Conservation (phyloP, 1,140 invertebrate genomes). For the Geopemphigus sp. region DNA sequence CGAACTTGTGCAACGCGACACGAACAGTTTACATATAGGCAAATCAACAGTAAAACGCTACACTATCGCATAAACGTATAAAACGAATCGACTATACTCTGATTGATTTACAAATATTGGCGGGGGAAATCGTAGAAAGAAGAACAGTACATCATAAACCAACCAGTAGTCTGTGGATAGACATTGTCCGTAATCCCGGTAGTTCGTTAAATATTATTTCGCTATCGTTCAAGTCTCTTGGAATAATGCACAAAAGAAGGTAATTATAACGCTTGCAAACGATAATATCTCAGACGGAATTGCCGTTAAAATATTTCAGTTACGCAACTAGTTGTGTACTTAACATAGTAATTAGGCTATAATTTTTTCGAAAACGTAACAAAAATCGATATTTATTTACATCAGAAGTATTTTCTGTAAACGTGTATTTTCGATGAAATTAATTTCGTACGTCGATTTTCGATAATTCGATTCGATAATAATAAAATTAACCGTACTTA, state of each 20-base stretch:
- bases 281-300: neutral
- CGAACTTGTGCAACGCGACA: slow-evolving; percentile 9
- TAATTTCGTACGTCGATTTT: no score
- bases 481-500: no score
- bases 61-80: slow-evolving; percentile 1
- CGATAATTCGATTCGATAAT: no score
- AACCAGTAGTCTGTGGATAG: slow-evolving; percentile 25
- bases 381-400: no score
- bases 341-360: neutral
- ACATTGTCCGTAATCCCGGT: slow-evolving; percentile 28
- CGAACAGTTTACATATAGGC: neutral
- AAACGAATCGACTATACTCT: neutral
- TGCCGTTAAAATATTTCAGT: neutral
- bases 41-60: neutral
- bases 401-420: no score
- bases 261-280: neutral
- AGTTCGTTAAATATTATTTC: slow-evolving; percentile 11
- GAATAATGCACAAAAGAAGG: slow-evolving; percentile 1
- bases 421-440: no score
- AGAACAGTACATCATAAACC: slow-evolving; percentile 31
- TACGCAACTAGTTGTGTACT: neutral
- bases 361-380: neutral
- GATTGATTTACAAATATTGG: slow-evolving; percentile 19
- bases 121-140: slow-evolving; percentile 18
- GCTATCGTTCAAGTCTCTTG: slow-evolving; percentile 3